Evolutionary conservation across 2,888 invertebrate genomes (phyloP).

Genomic region (Amblyteles armatorius): DNA sequence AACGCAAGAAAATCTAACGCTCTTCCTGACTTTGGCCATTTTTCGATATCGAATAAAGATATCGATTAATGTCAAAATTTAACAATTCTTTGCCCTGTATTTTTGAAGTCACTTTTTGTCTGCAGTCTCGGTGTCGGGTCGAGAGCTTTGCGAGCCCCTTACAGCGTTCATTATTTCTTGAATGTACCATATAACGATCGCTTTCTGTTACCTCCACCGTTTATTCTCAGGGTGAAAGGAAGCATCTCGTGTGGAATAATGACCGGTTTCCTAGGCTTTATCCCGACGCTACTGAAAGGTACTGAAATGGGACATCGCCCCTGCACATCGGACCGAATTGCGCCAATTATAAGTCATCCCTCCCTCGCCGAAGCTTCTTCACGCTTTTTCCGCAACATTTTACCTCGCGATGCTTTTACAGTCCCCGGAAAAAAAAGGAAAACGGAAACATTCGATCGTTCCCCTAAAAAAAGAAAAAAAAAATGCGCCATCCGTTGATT

Average conservation of each 20-base stretch:
- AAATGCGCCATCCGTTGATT: too few relatives aligned
- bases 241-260: constrained; percentile 49
- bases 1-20: not conserved
- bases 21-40: not conserved
- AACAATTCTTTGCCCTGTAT: not conserved
- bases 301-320: constrained; percentile 19
- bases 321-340: constrained; percentile 32
- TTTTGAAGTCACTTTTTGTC: not conserved
- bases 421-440: not conserved
- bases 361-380: constrained; percentile 11
- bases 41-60: not conserved
- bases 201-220: constrained; percentile 25
- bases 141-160: not conserved
- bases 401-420: constrained; percentile 8
- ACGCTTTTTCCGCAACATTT: constrained; percentile 42
- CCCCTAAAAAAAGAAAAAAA: not conserved
- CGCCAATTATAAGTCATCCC: constrained; percentile 45
- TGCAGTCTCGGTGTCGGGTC: not conserved
- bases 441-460: not conserved
- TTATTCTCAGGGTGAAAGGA: constrained; percentile 27
- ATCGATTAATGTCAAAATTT: not conserved
- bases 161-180: constrained; percentile 20
- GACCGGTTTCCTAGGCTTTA: constrained; percentile 34
- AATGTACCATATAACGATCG: constrained; percentile 37
- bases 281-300: constrained; percentile 28